phyloP scores from a whole-genome alignment of 2,113 vertebrate genomes.

The Ursus arctos region DNA sequence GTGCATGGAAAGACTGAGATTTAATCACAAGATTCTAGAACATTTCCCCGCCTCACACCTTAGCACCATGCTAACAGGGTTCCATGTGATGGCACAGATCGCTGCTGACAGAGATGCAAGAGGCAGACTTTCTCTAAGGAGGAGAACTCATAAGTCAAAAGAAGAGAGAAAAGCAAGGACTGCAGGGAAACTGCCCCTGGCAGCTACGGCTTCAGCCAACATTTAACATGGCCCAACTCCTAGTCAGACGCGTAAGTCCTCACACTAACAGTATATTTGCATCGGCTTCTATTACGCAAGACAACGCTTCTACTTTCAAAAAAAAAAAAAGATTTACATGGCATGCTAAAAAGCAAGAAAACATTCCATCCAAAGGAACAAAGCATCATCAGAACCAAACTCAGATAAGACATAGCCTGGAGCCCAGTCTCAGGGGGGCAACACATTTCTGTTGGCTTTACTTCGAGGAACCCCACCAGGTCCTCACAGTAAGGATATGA shows the following conservation, averaged over 20 bases:
- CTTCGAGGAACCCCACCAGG: background rate
- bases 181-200: background rate
- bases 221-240: background rate
- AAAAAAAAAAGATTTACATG: background rate
- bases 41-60: background rate
- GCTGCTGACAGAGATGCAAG: background rate
- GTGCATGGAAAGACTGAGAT: background rate
- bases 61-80: background rate
- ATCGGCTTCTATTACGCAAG: background rate
- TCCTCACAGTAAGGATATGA: background rate
- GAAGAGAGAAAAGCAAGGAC: background rate
- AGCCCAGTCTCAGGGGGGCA: background rate
- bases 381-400: background rate
- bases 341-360: background rate
- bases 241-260: background rate
- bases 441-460: background rate
- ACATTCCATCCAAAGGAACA: background rate
- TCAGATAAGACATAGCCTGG: background rate
- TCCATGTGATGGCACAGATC: background rate
- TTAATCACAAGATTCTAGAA: background rate
- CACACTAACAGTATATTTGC: background rate
- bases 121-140: background rate
- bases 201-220: background rate
- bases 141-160: background rate
- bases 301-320: background rate